These are phyloP conservation scores for Hirudinaria manillensis DNA, from an alignment of 2,888 invertebrate genomes.

Conservation along the genomic window DNA sequence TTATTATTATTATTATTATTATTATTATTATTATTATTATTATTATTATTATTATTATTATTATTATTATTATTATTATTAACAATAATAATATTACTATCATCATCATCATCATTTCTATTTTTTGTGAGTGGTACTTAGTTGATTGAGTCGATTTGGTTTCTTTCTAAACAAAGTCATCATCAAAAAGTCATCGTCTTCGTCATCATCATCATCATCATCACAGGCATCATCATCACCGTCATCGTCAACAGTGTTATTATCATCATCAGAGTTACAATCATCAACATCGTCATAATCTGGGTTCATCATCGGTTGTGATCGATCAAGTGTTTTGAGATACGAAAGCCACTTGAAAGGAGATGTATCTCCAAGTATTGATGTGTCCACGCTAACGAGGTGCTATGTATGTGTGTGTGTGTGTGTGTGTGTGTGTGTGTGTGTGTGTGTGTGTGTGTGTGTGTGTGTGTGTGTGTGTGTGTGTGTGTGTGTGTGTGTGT, in stretches of 20 bases:
- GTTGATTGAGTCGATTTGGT: no score
- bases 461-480: constrained; percentile 21
- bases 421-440: constrained; percentile 19
- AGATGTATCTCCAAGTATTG: no score
- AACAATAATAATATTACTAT: background rate
- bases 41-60: no score
- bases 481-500: constrained; percentile 22
- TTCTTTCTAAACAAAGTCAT: no score
- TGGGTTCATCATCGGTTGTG: background rate
- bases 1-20: no score
- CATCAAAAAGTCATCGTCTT: constrained; percentile 13
- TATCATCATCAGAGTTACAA: background rate
- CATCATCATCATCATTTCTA: constrained; percentile 12
- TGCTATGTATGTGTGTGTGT: background rate
- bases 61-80: constrained; percentile 5
- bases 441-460: constrained; percentile 21
- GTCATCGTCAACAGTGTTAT: background rate
- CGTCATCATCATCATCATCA: constrained; percentile 6
- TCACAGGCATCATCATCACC: constrained; percentile 5
- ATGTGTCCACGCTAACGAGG: no score
- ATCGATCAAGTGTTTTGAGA: background rate
- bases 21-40: no score
- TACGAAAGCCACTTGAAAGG: no score
- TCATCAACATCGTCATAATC: constrained; percentile 22
- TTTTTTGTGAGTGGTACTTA: no score